phyloP scores from a whole-genome alignment of 2,797 vertebrate genomes.

The Fistularia commersonii region DNA sequence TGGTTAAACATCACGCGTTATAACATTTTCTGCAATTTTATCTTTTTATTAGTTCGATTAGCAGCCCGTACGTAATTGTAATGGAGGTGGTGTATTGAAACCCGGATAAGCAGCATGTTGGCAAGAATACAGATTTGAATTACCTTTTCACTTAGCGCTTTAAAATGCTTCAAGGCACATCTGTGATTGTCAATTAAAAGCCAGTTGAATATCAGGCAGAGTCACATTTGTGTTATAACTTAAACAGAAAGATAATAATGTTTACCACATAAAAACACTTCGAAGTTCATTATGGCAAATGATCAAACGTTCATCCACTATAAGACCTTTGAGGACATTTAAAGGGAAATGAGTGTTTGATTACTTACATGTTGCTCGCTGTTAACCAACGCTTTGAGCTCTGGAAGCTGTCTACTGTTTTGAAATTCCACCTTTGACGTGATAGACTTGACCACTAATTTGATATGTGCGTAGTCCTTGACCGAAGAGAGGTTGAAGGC shows the following conservation, averaged over 20 bases:
- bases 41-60: slow-evolving; percentile 50
- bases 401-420: slow-evolving; percentile 75
- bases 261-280: slow-evolving; percentile 9
- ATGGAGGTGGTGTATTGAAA: slow-evolving; percentile 13
- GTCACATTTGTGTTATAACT: slow-evolving; percentile 1
- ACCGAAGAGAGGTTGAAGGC: slow-evolving; percentile 79
- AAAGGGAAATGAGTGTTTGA: neutral
- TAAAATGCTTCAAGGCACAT: slow-evolving; percentile 25
- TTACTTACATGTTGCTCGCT: slow-evolving; percentile 87
- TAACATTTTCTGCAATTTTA: slow-evolving; percentile 38
- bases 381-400: slow-evolving; percentile 76
- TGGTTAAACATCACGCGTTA: slow-evolving; percentile 31
- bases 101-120: slow-evolving; percentile 8
- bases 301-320: neutral
- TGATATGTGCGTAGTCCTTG: slow-evolving; percentile 81
- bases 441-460: slow-evolving; percentile 81
- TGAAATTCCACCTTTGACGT: slow-evolving; percentile 80
- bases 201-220: slow-evolving; percentile 29
- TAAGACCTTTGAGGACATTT: neutral
- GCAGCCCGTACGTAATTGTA: slow-evolving; percentile 20
- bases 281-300: slow-evolving; percentile 3
- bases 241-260: slow-evolving; percentile 9
- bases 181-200: slow-evolving; percentile 38
- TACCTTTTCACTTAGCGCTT: slow-evolving; percentile 30
- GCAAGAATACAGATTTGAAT: slow-evolving; percentile 35